Conservation (phyloP, 2,113 vertebrate species). For the Campylorhamphus procurvoides region DNA sequence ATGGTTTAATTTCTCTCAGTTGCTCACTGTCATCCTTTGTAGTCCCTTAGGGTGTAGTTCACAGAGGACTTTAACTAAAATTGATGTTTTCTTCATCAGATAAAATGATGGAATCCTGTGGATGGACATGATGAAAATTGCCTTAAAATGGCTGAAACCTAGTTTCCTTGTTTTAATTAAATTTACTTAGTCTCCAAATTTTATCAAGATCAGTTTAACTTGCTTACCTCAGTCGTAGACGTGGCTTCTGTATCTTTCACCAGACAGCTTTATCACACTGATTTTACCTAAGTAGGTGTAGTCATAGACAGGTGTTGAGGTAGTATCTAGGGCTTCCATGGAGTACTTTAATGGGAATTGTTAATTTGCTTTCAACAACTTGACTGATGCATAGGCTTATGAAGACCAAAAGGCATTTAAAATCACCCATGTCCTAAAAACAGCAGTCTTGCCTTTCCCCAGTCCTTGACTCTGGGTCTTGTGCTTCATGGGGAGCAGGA, state of each 20-base stretch:
- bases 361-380: not conserved
- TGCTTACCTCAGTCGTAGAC: not conserved
- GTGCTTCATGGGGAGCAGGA: not conserved
- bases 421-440: not conserved
- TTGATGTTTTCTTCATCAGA: not conserved
- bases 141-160: not conserved
- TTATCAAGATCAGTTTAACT: not conserved
- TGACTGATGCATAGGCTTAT: not conserved
- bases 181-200: not conserved
- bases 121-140: not conserved
- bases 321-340: not conserved
- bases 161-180: not conserved
- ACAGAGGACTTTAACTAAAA: not conserved
- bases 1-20: not conserved
- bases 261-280: not conserved
- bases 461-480: not conserved
- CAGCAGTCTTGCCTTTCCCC: not conserved
- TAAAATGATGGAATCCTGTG: not conserved
- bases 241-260: not conserved
- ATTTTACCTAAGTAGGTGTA: not conserved
- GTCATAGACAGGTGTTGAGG: not conserved
- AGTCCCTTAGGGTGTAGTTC: not conserved
- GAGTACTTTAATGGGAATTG: not conserved
- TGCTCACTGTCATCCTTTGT: not conserved
- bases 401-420: not conserved